These are phyloP conservation scores for Leptinotarsa juncta DNA, from an alignment of 2,888 invertebrate genomes.

Conservation along the genomic window DNA sequence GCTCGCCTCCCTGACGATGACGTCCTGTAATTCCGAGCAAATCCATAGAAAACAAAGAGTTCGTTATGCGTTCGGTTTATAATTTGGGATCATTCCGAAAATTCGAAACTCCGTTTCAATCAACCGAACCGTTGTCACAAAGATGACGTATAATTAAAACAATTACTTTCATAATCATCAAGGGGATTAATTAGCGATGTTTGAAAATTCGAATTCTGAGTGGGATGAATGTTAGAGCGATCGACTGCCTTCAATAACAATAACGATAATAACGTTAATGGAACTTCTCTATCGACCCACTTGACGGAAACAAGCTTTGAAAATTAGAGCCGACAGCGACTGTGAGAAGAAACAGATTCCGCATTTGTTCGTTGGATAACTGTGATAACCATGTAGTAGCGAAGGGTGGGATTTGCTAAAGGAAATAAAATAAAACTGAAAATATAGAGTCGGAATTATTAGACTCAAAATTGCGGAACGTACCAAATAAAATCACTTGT, in stretches of 20 bases:
- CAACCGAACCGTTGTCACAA: constrained; percentile 40
- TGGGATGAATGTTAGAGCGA: neutral
- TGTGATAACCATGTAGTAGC: too few species aligned
- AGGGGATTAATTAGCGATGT: constrained; percentile 34
- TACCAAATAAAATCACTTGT: too few species aligned
- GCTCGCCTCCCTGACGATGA: constrained; percentile 43
- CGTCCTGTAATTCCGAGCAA: constrained; percentile 41
- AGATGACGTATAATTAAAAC: constrained; percentile 45
- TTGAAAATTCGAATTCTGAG: constrained; percentile 29
- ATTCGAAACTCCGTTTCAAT: constrained; percentile 47
- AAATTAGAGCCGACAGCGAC: too few species aligned
- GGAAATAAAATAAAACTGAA: too few species aligned
- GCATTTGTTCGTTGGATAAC: too few species aligned
- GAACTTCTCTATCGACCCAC: neutral
- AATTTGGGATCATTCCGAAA: constrained; percentile 45
- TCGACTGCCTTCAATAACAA: neutral
- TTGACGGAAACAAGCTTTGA: too few species aligned
- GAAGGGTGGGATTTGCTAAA: too few species aligned
- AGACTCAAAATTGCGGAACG: too few species aligned
- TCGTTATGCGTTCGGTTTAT: constrained; percentile 52
- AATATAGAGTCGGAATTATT: too few species aligned
- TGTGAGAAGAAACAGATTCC: too few species aligned
- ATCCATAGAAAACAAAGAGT: constrained; percentile 50
- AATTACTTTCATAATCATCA: constrained; percentile 39
- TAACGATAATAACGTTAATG: constrained; percentile 8